Conservation (phyloP, 2,888 invertebrate genomes). For the Agriopis leucophaearia region DNA sequence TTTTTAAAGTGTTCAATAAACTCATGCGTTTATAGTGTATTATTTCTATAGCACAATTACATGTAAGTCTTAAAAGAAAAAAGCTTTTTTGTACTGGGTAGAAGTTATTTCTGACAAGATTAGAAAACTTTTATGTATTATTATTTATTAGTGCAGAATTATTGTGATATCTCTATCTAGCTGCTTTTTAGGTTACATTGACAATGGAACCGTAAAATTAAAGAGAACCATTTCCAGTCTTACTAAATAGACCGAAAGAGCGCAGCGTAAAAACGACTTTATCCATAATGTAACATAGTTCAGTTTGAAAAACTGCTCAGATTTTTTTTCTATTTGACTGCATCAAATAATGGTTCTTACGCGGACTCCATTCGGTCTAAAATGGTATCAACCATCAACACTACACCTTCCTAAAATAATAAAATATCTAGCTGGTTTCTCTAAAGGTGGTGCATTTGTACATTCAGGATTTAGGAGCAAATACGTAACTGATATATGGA, state of each 20-base stretch:
- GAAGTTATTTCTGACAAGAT: background rate
- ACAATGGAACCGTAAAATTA: constrained; percentile 49
- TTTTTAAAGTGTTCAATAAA: too few relatives aligned
- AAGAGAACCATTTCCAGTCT: constrained; percentile 61
- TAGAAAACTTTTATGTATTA: background rate
- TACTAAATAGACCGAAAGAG: constrained; percentile 49
- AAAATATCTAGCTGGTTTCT: constrained; percentile 64
- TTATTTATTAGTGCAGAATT: constrained; percentile 13
- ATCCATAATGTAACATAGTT: constrained; percentile 3
- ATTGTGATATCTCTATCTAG: constrained; percentile 24
- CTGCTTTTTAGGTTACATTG: constrained; percentile 20
- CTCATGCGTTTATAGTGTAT: too few relatives aligned
- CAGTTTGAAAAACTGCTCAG: background rate
- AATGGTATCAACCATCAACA: constrained; percentile 56
- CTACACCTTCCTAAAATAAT: constrained; percentile 64
- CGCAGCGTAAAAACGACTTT: constrained; percentile 9
- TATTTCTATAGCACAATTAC: too few relatives aligned
- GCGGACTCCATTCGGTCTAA: constrained; percentile 39
- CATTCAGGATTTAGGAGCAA: constrained; percentile 80
- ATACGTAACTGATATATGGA: constrained; percentile 38
- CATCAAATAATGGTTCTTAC: constrained; percentile 1
- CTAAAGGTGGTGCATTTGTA: constrained; percentile 75
- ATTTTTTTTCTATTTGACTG: background rate
- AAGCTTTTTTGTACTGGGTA: background rate
- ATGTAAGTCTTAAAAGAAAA: too few relatives aligned